Evolutionary conservation across 2,113 vertebrate species (phyloP).

Genomic region (Onychostruthus taczanowskii): DNA sequence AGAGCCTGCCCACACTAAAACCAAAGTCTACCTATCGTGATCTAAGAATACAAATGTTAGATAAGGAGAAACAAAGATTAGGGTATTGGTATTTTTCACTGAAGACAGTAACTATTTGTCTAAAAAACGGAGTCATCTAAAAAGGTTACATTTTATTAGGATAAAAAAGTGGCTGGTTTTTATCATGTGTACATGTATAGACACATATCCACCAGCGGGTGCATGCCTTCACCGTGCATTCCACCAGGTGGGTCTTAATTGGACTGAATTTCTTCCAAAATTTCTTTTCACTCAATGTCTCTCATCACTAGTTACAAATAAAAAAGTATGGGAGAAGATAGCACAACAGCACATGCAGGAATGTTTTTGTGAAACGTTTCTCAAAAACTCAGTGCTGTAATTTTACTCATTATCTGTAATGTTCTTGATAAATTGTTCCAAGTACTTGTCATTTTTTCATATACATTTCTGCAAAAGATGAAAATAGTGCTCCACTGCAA

Average conservation of each 20-base stretch:
- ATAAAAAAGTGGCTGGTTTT: not conserved
- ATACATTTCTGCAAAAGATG: not conserved
- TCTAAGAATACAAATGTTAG: not conserved
- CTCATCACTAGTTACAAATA: not conserved
- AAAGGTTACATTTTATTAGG: not conserved
- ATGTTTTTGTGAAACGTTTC: not conserved
- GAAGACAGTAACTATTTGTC: not conserved
- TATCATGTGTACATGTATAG: fast-evolving
- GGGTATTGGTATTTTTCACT: not conserved
- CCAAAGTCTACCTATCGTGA: not conserved
- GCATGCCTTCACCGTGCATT: not conserved
- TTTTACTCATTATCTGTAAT: not conserved
- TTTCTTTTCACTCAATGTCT: not conserved
- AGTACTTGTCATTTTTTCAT: not conserved
- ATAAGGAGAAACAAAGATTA: not conserved
- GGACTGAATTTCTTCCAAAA: not conserved
- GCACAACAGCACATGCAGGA: not conserved
- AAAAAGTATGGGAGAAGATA: fast-evolving
- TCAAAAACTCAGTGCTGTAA: not conserved
- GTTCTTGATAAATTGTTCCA: not conserved
- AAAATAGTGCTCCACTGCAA: not conserved
- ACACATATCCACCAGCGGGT: not conserved
- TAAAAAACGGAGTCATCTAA: not conserved
- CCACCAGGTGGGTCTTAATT: not conserved
- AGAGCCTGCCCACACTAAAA: not conserved